phyloP scores from a whole-genome alignment of 2,113 vertebrate genomes.

The Ciconia stormi region DNA sequence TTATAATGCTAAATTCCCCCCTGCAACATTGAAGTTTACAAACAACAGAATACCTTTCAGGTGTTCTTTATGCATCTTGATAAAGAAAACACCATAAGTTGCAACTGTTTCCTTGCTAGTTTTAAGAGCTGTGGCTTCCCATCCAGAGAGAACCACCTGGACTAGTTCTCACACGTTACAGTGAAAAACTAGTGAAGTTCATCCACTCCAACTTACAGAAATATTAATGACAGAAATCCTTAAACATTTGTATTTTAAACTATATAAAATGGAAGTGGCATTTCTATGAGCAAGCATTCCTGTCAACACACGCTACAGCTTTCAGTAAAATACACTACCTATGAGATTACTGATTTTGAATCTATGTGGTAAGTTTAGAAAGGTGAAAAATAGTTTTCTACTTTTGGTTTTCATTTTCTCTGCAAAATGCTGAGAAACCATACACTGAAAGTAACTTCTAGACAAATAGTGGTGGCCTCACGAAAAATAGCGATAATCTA shows the following conservation, averaged over 20 bases:
- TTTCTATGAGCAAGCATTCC: neutral
- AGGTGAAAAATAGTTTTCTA: neutral
- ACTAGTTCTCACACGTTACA: too few relatives aligned
- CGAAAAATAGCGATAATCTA: neutral
- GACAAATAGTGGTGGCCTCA: neutral
- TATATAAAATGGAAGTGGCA: neutral
- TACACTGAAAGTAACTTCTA: neutral
- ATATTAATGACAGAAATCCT: neutral
- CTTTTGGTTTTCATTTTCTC: neutral
- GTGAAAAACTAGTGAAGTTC: neutral
- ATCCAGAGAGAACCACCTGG: neutral
- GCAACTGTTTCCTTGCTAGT: neutral
- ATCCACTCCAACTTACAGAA: neutral
- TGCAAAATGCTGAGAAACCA: neutral
- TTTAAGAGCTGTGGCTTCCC: neutral
- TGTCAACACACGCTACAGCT: neutral
- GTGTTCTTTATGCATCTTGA: neutral
- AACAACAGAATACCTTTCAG: neutral
- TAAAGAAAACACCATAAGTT: neutral
- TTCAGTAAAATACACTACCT: neutral
- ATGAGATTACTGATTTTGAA: neutral
- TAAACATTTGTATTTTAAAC: neutral
- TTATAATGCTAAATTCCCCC: too few relatives aligned
- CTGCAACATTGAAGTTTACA: neutral
- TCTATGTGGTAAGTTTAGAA: rapidly evolving